Conservation (phyloP, 2,888 invertebrate genomes). For the Ctenicera cuprea region DNA sequence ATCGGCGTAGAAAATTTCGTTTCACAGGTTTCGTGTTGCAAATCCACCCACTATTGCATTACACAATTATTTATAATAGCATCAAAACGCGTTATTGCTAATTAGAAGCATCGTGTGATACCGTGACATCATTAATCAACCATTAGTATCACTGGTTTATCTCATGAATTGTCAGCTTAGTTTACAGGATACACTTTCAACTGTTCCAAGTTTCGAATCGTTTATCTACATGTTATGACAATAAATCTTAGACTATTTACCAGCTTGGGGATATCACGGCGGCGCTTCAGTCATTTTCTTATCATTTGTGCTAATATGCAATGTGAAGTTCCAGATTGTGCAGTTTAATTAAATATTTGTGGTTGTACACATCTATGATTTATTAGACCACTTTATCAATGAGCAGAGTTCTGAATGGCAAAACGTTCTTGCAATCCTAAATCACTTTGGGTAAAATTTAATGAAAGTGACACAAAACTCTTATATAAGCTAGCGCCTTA, state of each 20-base stretch:
- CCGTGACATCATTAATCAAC: slow-evolving; percentile 27
- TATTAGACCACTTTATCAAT: too few species aligned
- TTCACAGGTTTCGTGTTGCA: not conserved
- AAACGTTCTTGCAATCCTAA: too few species aligned
- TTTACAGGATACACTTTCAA: not conserved
- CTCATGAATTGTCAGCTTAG: slow-evolving; percentile 1
- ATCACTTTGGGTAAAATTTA: too few species aligned
- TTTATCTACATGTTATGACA: not conserved
- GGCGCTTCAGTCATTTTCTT: too few species aligned
- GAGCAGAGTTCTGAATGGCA: too few species aligned
- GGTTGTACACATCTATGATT: too few species aligned
- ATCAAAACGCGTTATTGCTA: slow-evolving; percentile 27
- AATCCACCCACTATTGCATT: slow-evolving; percentile 21
- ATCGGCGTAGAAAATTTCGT: not conserved
- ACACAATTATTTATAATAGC: slow-evolving; percentile 33
- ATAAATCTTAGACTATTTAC: not conserved
- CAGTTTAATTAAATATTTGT: too few species aligned
- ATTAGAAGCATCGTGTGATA: slow-evolving; percentile 27
- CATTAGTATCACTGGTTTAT: not conserved
- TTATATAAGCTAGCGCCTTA: too few species aligned
- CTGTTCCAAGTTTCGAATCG: not conserved
- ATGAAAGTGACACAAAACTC: too few species aligned
- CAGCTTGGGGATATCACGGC: too few species aligned
- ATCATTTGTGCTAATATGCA: too few species aligned
- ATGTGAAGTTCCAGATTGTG: too few species aligned